A percentile compares a stretch with the other conserved stretches of the same genome.
Conservation (phyloP, 1,140 invertebrate species). For the Papilio aristodemus region DNA sequence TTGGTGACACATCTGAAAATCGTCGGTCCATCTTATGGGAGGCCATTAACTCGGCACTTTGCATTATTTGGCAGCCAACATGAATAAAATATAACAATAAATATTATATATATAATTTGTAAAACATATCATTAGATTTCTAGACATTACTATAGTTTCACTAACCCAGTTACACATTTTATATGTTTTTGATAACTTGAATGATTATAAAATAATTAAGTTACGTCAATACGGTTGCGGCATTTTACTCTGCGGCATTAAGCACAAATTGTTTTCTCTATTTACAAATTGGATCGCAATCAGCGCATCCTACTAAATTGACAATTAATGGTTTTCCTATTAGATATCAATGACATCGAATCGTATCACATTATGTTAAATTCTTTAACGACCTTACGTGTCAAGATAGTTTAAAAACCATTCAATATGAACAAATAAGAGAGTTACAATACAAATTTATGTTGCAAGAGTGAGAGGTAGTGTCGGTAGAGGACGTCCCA, state of each 20-base stretch:
- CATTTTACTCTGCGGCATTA: neutral
- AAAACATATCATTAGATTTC: neutral
- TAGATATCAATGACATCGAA: neutral
- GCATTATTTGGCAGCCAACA: too few relatives aligned
- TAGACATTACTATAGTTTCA: neutral
- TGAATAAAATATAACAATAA: too few relatives aligned
- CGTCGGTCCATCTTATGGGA: too few relatives aligned
- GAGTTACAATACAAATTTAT: too few relatives aligned
- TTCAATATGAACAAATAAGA: too few relatives aligned
- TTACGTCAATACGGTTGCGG: conserved; percentile 12
- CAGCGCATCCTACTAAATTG: conserved; percentile 6
- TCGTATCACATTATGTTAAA: neutral
- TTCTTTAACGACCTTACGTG: neutral
- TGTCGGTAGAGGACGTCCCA: too few relatives aligned
- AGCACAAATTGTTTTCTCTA: conserved; percentile 25
- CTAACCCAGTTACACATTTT: conserved; percentile 18
- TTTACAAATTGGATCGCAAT: conserved; percentile 20
- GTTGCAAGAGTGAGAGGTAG: too few relatives aligned
- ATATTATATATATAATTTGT: neutral
- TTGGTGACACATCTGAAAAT: too few relatives aligned
- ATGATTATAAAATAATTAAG: conserved; percentile 18
- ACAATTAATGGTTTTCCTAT: conserved; percentile 28
- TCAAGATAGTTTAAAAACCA: neutral
- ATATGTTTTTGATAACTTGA: conserved; percentile 24
- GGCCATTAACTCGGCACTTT: too few relatives aligned